Conservation (phyloP, 2,888 invertebrate species). For the Prenolepis imparis region DNA sequence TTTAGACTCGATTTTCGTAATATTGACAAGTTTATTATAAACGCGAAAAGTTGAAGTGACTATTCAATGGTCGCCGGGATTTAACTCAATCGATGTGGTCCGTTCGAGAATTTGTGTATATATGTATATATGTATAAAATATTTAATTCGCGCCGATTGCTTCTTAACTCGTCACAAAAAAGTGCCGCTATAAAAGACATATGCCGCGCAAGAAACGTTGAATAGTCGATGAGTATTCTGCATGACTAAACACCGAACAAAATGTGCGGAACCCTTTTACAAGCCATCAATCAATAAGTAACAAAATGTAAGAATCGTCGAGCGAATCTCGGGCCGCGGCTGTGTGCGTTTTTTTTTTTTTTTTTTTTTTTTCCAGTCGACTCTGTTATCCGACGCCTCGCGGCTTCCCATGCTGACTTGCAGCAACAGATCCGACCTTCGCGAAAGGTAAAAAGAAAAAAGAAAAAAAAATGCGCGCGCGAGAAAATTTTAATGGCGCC, state of each 20-base stretch:
- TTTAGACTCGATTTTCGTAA: constrained; percentile 46
- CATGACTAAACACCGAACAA: constrained; percentile 81
- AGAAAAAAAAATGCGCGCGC: constrained; percentile 53
- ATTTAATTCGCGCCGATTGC: constrained; percentile 19
- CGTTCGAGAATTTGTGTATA: constrained; percentile 11
- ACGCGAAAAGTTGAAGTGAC: background rate
- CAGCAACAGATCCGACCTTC: constrained; percentile 79
- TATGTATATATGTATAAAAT: constrained; percentile 4
- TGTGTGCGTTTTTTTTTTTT: constrained; percentile 36
- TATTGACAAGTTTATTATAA: constrained; percentile 57
- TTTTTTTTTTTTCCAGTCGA: constrained; percentile 33
- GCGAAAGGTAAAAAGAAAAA: constrained; percentile 60
- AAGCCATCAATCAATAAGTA: constrained; percentile 83
- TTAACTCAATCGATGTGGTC: background rate
- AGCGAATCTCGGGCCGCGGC: constrained; percentile 65
- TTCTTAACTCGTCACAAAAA: constrained; percentile 52
- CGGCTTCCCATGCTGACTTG: constrained; percentile 83
- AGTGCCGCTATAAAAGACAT: constrained; percentile 40
- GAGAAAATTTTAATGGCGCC: constrained; percentile 82
- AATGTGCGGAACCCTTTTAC: constrained; percentile 82
- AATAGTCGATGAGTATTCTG: constrained; percentile 76
- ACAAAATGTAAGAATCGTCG: constrained; percentile 74
- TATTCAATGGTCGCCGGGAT: background rate
- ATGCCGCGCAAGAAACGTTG: constrained; percentile 54
- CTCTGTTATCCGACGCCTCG: constrained; percentile 54